Base-by-base conservation (phyloP, 2,888 invertebrate species). In the Lacanobia oleracea region DNA sequence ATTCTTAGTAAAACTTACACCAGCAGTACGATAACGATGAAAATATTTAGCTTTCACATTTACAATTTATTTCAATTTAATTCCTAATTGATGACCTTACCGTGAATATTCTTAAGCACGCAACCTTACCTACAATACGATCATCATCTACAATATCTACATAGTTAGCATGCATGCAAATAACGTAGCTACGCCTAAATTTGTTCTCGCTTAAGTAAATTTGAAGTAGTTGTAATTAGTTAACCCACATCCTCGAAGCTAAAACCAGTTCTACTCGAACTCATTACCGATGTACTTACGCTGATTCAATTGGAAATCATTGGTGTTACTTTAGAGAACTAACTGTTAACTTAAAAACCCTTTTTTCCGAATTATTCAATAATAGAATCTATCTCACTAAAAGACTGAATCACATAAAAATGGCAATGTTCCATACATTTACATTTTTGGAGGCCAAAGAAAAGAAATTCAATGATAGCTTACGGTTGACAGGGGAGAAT, bases 161-260 rank as follows among this genome's bases (percentile, higher is more conserved):
- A 60, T 70, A 40, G 33, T 68, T 73, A 73, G 45, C 27, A 66
- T 63, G 64, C 72, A 76, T 56, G 74, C 60, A 76, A 79, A 76
- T 79, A 84, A 78, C 43, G 16, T 51, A 67, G 64, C 63, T 75
- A 56, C 77, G 69, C 77, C 72, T 71, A 62, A 72, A 74, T 85
- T 76, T 77, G 77, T 65, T 73, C 67, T 66, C 23, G 64, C 66
- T 73, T 69, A 74, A 74, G 83, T 65, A 68, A 72, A 77, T 82
- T 89, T 80, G 68, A 68, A 67, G 53, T 75, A 61, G 40, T 68
- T 27, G 9, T 67, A 83, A 85, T 79, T 79, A 78, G 60, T 72
- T 64, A 74, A 71, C 56, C 57, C 18, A 77, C 65, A 76, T 83
- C 72, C 71, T 71, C 57, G 27, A 54, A 51, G 59, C 6, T 66